Percentiles rank a stretch among this genome's conserved stretches.
Evolutionary conservation across 2,888 invertebrate genomes (phyloP).

Genomic region (Koerneria pararmatus): DNA sequence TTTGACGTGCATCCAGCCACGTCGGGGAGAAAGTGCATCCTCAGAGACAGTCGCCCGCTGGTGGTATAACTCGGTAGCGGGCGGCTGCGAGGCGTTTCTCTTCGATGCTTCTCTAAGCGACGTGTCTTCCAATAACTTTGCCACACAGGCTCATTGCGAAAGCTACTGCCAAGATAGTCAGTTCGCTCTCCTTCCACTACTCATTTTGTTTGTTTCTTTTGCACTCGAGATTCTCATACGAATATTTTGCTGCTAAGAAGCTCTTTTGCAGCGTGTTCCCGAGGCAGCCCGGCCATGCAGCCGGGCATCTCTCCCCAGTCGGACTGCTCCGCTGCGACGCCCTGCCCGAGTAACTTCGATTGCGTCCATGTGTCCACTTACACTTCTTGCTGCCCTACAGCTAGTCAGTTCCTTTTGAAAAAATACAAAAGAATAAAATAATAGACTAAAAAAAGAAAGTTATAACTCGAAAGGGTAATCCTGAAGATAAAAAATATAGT

Average conservation of each 20-base stretch:
- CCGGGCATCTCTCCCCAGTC: constrained; percentile 33
- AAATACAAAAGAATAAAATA: not conserved
- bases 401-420: constrained; percentile 31
- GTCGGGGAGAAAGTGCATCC: constrained; percentile 39
- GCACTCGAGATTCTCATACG: not conserved
- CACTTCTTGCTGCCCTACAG: constrained; percentile 40
- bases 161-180: constrained; percentile 41
- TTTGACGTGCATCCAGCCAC: constrained; percentile 45
- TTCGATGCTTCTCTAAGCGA: constrained; percentile 37
- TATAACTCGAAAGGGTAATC: too few species aligned
- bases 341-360: constrained; percentile 39
- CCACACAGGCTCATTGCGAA: constrained; percentile 43
- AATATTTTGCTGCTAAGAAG: not conserved
- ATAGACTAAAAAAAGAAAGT: too few species aligned
- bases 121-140: constrained; percentile 43
- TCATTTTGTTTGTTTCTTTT: not conserved
- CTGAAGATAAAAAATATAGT: too few species aligned
- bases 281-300: constrained; percentile 39
- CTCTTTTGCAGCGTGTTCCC: constrained; percentile 36
- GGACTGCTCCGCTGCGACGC: constrained; percentile 36
- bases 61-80: constrained; percentile 43
- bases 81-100: constrained; percentile 44
- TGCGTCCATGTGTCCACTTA: constrained; percentile 40
- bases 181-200: constrained; percentile 5
- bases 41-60: constrained; percentile 14